phyloP scores from a whole-genome alignment of 2,113 vertebrate genomes.

The Silurus meridionalis region DNA sequence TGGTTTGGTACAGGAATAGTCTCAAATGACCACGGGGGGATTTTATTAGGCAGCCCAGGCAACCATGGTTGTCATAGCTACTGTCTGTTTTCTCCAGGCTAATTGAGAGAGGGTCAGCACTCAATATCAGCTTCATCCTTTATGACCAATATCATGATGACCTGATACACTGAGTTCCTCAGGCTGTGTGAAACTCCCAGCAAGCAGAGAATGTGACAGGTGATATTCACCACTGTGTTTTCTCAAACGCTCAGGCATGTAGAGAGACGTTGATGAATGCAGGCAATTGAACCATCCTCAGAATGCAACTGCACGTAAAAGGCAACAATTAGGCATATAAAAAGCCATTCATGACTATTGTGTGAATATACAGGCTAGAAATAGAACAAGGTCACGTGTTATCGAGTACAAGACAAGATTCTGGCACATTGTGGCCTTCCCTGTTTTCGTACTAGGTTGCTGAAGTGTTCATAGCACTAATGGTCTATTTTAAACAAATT shows the following conservation, averaged over 20 bases:
- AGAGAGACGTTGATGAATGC: constrained; percentile 1
- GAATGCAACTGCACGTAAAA: constrained; percentile 14
- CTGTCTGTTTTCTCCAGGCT: not conserved
- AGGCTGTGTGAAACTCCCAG: not conserved
- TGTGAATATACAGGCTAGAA: constrained; percentile 17
- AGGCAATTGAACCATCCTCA: not conserved
- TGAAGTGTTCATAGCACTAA: not conserved
- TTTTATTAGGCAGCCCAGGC: not conserved
- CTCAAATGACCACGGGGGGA: not conserved
- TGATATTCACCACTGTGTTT: not conserved
- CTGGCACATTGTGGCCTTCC: constrained; percentile 3
- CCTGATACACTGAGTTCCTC: not conserved
- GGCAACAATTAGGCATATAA: not conserved
- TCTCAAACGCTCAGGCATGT: not conserved
- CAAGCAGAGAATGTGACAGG: not conserved
- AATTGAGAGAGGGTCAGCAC: not conserved
- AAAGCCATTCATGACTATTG: constrained; percentile 8
- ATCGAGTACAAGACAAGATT: not conserved
- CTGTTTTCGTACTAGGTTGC: not conserved
- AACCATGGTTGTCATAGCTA: not conserved
- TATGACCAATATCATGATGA: not conserved
- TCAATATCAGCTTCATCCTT: not conserved
- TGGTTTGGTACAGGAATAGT: not conserved
- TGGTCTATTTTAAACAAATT: constrained; percentile 29
- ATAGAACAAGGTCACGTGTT: constrained; percentile 8